Evolutionary conservation across 37 sponge, comb jelly and placozoan genomes (phyloP).

Genomic region (Axinella damicornis): DNA sequence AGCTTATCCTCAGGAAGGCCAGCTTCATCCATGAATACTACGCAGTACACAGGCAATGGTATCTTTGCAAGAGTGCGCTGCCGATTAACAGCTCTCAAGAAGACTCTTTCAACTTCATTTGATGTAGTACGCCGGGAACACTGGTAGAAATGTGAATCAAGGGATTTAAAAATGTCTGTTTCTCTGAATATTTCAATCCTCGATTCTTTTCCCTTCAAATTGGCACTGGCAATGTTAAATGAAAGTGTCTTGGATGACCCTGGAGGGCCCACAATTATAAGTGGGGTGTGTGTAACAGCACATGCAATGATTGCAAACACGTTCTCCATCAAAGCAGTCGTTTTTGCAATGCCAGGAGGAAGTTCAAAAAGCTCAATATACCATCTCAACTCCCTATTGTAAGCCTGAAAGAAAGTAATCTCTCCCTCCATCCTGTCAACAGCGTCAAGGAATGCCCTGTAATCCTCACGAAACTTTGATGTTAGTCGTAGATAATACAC

Average conservation of each 20-base stretch:
- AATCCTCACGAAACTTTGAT: conserved; percentile 29
- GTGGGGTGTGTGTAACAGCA: conserved; percentile 47
- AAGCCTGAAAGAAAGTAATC: background rate
- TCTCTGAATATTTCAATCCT: conserved; percentile 8
- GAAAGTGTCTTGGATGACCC: conserved; percentile 83
- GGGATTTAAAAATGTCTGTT: conserved; percentile 22
- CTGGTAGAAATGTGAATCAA: conserved; percentile 71
- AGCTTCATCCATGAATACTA: conserved; percentile 88
- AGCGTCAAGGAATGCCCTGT: background rate
- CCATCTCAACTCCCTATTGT: conserved; percentile 29
- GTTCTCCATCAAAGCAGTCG: conserved; percentile 75
- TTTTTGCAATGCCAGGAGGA: conserved; percentile 73
- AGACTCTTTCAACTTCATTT: conserved; percentile 69
- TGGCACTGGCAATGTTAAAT: conserved; percentile 54
- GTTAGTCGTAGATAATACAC: conserved; percentile 73
- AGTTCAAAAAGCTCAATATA: conserved; percentile 25
- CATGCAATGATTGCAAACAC: conserved; percentile 65
- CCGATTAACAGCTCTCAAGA: conserved; percentile 57
- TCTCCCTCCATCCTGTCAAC: background rate
- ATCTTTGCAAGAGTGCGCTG: conserved; percentile 11
- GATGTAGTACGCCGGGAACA: conserved; percentile 74
- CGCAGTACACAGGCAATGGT: background rate
- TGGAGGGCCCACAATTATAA: conserved; percentile 81
- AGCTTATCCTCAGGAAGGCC: conserved; percentile 76
- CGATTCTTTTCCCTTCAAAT: conserved; percentile 70